These are phyloP conservation scores for Tribolium madens DNA, from an alignment of 1,140 invertebrate species.

Conservation along the genomic window DNA sequence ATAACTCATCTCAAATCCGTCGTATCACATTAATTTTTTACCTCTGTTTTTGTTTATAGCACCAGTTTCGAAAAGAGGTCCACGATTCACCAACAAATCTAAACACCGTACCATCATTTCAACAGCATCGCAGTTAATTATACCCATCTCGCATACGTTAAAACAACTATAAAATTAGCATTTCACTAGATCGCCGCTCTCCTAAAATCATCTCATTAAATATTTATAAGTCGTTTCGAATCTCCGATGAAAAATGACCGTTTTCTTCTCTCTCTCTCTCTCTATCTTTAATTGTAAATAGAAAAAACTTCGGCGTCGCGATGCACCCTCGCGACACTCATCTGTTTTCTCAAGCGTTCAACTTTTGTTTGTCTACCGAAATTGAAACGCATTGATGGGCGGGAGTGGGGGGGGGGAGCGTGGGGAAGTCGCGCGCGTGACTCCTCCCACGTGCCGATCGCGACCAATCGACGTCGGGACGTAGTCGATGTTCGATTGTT, in stretches of 20 bases:
- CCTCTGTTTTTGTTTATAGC: neutral
- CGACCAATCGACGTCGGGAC: neutral
- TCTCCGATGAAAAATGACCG: conserved; percentile 10
- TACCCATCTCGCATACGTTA: conserved; percentile 10
- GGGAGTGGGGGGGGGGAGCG: neutral
- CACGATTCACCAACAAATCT: neutral
- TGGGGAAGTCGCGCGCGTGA: neutral
- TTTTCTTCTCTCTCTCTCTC: neutral
- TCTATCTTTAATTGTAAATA: neutral
- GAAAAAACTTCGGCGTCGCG: neutral
- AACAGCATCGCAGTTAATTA: conserved; percentile 17
- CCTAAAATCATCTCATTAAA: conserved; percentile 30
- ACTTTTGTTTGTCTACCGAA: conserved; percentile 51
- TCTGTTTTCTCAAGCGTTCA: conserved; percentile 48
- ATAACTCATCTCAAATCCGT: neutral
- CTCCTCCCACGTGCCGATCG: neutral
- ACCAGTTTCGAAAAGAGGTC: neutral
- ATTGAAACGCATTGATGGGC: conserved; percentile 50
- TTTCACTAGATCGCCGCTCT: conserved; percentile 21
- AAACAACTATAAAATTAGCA: conserved; percentile 37
- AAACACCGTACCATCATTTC: conserved; percentile 3
- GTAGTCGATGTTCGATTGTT: neutral
- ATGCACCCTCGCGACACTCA: neutral
- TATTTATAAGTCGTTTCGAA: conserved; percentile 17
- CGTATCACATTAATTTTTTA: neutral